Percentiles rank a stretch among this genome's conserved stretches.
Evolutionary conservation across 1,140 invertebrate species (phyloP).

Genomic region (Platorchestia sp.): DNA sequence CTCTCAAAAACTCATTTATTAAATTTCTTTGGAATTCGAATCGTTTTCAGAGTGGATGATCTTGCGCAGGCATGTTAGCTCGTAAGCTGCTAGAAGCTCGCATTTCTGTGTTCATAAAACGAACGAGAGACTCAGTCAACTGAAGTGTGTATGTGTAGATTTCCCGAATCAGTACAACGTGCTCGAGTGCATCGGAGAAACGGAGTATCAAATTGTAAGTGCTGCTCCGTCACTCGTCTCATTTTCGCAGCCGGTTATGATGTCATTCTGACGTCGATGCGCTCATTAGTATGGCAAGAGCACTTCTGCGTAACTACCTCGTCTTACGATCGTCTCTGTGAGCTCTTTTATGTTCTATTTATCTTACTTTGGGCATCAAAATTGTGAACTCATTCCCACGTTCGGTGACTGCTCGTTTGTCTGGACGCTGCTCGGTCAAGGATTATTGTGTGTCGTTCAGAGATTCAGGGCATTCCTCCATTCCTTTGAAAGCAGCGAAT

Average conservation of each 20-base stretch:
- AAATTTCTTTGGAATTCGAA: not conserved
- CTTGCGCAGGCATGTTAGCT: not conserved
- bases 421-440: not conserved
- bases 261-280: not conserved
- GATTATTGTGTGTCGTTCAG: not conserved
- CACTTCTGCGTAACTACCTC: not conserved
- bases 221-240: not conserved
- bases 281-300: not conserved
- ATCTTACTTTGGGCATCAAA: not conserved
- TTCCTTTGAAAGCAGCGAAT: not conserved
- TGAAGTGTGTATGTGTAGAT: not conserved
- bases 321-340: not conserved
- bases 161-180: not conserved
- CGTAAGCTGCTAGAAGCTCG: not conserved
- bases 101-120: not conserved
- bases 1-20: not conserved
- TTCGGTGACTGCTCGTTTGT: not conserved
- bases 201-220: not conserved
- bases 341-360: not conserved
- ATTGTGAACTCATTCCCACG: not conserved
- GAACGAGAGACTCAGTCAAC: not conserved
- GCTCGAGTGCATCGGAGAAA: not conserved
- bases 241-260: not conserved
- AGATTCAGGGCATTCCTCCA: not conserved
- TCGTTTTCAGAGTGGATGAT: not conserved